Evolutionary conservation across 2,113 vertebrate genomes (phyloP), one percentile per base, ranked within the genome.

Genomic region (Lonchura striata): DNA sequence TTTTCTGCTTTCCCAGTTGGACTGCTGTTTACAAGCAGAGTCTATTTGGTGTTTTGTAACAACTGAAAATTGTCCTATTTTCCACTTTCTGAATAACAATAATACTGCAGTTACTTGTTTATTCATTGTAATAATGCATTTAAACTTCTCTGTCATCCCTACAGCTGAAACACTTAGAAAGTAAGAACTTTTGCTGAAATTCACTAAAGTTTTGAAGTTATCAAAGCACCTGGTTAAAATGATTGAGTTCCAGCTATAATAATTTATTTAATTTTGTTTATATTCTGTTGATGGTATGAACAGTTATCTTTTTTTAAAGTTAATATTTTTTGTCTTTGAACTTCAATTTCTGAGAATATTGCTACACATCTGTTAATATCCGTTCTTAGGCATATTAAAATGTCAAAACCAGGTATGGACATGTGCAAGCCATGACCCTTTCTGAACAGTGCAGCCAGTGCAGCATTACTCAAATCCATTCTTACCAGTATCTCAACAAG

Each of bases 371-470:
- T 92, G 21, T 59, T 53, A n/a, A 64, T 65, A n/a, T 33, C 15
- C 16, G 16, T 59, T 42, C 44, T 72, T 60, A 81, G 72, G 27
- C n/a, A 3, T 83, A 31, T 23, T 65, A 25, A 77, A 77, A 41
- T 37, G 15, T 69, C 63, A 65, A 1, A 41, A 35, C 5, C 0
- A 0, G 17, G 23, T 68, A 35, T 25, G 24, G 20, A 33, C 2
- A 3, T 60, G 7, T 37, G 27, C 44, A 68, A 76, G 11, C 39
- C 27, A 4, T 9, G 7, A 25, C 19, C 14, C 11, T 13, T 65
- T 76, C 42, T 37, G 65, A 66, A 65, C 42, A 66, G 22, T 90
- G 50, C 42, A 59, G 31, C 28, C 46, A 74, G n/a, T 30, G 15
- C 42, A 81, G 22, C 28, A 7, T 57, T 6, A 3, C 46, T 84